phyloP scores from a whole-genome alignment of 2,888 invertebrate species.

The Xylocampa areola region DNA sequence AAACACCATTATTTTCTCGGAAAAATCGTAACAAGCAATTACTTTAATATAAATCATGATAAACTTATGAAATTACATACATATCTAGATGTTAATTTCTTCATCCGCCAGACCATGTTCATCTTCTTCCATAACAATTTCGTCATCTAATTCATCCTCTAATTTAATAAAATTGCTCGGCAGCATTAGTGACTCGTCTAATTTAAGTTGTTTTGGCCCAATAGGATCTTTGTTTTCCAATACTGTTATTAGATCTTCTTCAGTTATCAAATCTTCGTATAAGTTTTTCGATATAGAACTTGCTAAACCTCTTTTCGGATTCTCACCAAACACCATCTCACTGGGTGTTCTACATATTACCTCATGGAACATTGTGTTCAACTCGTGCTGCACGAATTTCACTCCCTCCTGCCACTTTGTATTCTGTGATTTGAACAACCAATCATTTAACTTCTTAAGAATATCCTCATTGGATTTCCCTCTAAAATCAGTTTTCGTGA shows the following conservation, averaged over 20 bases:
- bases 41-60: too few species aligned
- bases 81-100: too few species aligned
- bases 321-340: conserved; percentile 68
- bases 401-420: conserved; percentile 73
- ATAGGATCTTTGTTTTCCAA: conserved; percentile 60
- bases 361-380: conserved; percentile 70
- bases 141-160: conserved; percentile 54
- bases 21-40: too few species aligned
- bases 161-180: conserved; percentile 69
- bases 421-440: conserved; percentile 66
- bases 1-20: too few species aligned
- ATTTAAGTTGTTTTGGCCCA: conserved; percentile 58
- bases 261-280: conserved; percentile 66
- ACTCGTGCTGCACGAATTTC: conserved; percentile 70
- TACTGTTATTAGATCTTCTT: conserved; percentile 63
- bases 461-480: conserved; percentile 73
- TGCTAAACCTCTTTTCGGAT: conserved; percentile 66
- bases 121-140: conserved; percentile 35
- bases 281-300: conserved; percentile 60
- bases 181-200: conserved; percentile 68
- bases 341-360: conserved; percentile 69
- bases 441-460: conserved; percentile 67
- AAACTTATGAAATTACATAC: background rate
- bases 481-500: conserved; percentile 53
- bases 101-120: too few species aligned